Conservation (phyloP, 2,888 invertebrate genomes). For the Drosophila macrothrix region DNA sequence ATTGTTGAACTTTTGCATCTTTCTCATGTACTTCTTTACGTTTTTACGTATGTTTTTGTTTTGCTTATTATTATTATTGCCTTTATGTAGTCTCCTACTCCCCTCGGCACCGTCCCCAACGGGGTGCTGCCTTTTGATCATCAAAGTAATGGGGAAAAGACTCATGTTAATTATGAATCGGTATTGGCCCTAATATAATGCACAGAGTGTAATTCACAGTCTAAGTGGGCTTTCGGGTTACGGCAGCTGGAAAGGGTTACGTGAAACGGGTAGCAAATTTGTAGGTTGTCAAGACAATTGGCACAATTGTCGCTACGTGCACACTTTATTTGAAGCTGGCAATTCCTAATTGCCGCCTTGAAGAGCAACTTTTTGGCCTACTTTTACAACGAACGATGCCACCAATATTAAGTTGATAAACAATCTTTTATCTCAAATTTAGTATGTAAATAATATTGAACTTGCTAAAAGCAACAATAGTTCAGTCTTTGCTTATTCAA, state of each 20-base stretch:
- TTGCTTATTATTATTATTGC: conserved; percentile 19
- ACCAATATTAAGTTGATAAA: not conserved
- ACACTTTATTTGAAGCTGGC: conserved; percentile 25
- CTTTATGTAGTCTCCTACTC: conserved; percentile 18
- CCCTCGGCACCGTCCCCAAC: not conserved
- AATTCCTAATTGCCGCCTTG: conserved; percentile 14
- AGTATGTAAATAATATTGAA: not conserved
- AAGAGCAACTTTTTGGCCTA: not conserved
- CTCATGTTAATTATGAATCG: conserved; percentile 60
- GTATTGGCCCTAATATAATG: conserved; percentile 49
- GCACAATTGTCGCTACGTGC: conserved; percentile 27
- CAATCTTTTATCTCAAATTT: not conserved
- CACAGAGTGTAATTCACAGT: conserved; percentile 17
- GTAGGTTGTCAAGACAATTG: conserved; percentile 36
- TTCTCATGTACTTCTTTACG: conserved; percentile 13
- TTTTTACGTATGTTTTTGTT: not conserved
- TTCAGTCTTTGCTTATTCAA: not conserved
- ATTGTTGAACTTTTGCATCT: conserved; percentile 49
- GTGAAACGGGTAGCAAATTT: conserved; percentile 33
- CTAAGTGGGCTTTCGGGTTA: conserved; percentile 22
- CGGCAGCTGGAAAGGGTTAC: conserved; percentile 14
- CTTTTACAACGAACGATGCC: not conserved
- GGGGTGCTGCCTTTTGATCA: conserved; percentile 26
- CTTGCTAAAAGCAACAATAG: not conserved
- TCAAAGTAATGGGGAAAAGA: conserved; percentile 33